Base-by-base conservation (phyloP, 92 coral and sea anemone species). In the Porites rus region DNA sequence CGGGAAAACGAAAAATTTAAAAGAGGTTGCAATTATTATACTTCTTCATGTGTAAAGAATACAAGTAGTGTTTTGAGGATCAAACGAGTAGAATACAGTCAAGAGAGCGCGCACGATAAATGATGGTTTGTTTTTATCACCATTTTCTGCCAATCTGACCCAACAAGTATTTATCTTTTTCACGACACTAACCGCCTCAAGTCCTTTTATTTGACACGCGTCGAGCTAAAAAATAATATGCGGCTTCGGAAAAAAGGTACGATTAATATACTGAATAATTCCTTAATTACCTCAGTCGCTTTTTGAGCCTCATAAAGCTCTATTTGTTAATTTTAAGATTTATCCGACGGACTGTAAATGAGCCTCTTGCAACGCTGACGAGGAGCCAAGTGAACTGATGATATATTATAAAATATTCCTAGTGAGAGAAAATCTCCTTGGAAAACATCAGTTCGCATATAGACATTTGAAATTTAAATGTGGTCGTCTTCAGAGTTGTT, bases 191-290 rank as follows among this genome's bases (percentile, higher is more conserved):
- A 61, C 13, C n/a, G 69, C 53, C n/a, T 62, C 65, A 51, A 22
- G 65, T 80, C 31, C 51, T 51, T 3, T 62, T n/a, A 51, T 43
- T 13, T 3, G 51, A 6, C 22, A 22, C 46, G 18, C 16, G 19
- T 17, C 4, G 53, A 78, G 50, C 72, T n/a, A 18, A n/a, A 38
- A 38, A 52, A 73, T 73, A 54, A 21, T 21, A 21, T 18, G 1
- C 58, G 7, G 52, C 56, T 10, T 58, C 31, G 64, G 1, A 51
- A 70, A 51, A 31, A 58, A 25, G 50, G 69, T 64, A 59, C 18
- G 51, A 63, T 71, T 81, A 56, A 81, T 70, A 24, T 53, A 58
- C 69, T 70, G 76, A 81, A 81, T 81, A 81, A 70, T 81, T n/a
- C 69, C 63, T 81, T 69, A 81, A 71, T 81, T 81, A 77, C 68